phyloP scores from a whole-genome alignment of 2,113 vertebrate genomes.

The Bubo blakistoni region DNA sequence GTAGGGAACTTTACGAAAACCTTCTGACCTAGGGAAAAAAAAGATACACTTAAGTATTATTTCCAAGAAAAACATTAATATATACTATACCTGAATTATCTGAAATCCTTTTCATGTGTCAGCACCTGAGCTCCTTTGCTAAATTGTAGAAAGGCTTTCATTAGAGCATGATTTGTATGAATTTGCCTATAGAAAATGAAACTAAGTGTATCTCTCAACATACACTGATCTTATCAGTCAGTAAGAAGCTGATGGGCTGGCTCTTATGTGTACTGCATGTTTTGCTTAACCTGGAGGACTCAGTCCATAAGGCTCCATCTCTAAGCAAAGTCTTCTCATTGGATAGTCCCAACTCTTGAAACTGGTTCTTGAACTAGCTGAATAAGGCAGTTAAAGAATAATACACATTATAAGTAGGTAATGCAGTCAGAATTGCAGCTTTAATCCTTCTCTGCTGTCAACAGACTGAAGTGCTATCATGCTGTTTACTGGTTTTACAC shows the following conservation, averaged over 20 bases:
- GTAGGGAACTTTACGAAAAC: conserved; percentile 90
- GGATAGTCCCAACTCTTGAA: neutral
- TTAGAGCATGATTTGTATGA: neutral
- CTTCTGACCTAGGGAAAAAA: conserved; percentile 79
- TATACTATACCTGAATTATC: neutral
- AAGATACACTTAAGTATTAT: neutral
- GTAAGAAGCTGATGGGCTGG: neutral
- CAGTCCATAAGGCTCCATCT: neutral
- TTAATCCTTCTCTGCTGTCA: neutral
- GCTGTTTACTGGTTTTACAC: neutral
- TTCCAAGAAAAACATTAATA: conserved; percentile 22
- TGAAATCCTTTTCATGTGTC: neutral
- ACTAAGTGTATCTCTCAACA: neutral
- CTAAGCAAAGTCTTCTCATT: neutral
- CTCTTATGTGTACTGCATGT: fast-evolving
- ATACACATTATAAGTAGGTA: neutral
- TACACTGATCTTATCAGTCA: neutral
- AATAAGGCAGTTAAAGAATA: neutral
- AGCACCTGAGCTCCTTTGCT: conserved; percentile 23
- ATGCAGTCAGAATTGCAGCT: neutral
- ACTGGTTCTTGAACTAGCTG: neutral
- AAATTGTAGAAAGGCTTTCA: neutral
- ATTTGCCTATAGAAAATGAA: conserved; percentile 37
- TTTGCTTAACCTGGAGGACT: neutral
- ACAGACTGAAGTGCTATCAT: neutral